A percentile compares a stretch with the other conserved stretches of the same genome.
These are phyloP conservation scores for Drosophila insularis DNA, from an alignment of 1,140 invertebrate genomes.

Conservation along the genomic window DNA sequence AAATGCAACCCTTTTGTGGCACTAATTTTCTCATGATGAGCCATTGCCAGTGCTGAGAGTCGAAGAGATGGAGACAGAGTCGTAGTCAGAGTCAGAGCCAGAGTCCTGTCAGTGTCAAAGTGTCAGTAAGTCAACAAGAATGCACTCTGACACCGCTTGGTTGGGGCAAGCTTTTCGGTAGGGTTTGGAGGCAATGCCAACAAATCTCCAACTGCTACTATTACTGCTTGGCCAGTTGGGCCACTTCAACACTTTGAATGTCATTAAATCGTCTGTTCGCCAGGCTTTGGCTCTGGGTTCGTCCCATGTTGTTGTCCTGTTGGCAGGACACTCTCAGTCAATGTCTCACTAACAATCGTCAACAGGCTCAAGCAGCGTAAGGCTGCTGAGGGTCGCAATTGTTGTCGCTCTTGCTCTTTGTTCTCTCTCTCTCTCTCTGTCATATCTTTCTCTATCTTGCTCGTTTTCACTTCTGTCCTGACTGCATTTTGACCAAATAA, in stretches of 20 bases:
- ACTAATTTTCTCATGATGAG: constrained; percentile 64
- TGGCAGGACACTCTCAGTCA: constrained; percentile 68
- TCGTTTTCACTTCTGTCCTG: constrained; percentile 15
- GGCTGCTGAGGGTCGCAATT: constrained; percentile 47
- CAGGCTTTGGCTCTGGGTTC: not conserved
- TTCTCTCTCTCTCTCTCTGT: constrained; percentile 2
- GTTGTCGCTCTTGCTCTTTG: constrained; percentile 34
- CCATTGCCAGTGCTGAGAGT: constrained; percentile 13
- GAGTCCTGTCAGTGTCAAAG: constrained; percentile 56
- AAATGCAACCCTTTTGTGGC: constrained; percentile 54
- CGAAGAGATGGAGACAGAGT: not conserved
- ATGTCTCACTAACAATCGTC: constrained; percentile 80
- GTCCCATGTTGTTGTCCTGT: not conserved
- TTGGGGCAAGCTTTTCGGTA: constrained; percentile 7
- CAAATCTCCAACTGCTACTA: constrained; percentile 19
- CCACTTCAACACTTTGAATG: constrained; percentile 77
- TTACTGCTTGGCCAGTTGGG: constrained; percentile 38
- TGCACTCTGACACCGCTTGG: constrained; percentile 65
- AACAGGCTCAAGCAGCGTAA: constrained; percentile 76
- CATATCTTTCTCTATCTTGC: constrained; percentile 1
- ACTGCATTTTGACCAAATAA: constrained; percentile 52
- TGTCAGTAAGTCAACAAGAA: constrained; percentile 79
- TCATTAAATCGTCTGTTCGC: constrained; percentile 65
- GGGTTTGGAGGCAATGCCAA: constrained; percentile 15
- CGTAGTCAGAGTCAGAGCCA: constrained; percentile 1